These are phyloP conservation scores for Trichonephila clavata DNA, from an alignment of 1,140 invertebrate genomes.

Conservation along the genomic window DNA sequence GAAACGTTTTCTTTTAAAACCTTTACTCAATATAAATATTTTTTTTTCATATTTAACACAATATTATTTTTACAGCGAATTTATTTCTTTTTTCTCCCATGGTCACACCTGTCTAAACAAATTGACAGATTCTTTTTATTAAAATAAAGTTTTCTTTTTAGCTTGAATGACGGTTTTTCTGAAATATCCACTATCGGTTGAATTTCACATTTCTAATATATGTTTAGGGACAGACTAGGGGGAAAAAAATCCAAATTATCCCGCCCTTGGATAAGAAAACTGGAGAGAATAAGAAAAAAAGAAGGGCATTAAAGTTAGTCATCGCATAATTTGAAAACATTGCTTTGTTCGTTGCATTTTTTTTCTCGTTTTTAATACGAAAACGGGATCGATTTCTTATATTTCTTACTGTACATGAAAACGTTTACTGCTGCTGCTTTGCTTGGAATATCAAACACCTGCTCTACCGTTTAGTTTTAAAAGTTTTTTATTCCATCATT, in stretches of 20 bases:
- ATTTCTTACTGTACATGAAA: neutral
- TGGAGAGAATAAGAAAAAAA: neutral
- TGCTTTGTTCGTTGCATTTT: neutral
- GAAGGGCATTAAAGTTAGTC: neutral
- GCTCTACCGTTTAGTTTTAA: neutral
- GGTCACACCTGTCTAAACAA: no score
- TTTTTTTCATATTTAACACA: no score
- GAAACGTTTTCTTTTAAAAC: no score
- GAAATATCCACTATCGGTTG: neutral
- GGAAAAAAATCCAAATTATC: neutral
- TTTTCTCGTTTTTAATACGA: neutral
- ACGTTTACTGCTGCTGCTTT: neutral
- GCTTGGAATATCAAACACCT: neutral
- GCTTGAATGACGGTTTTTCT: neutral
- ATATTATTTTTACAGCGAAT: no score
- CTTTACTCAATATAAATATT: no score
- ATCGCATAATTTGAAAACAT: conserved; percentile 9
- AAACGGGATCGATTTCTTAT: neutral
- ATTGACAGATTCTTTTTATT: neutral
- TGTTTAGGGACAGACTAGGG: neutral
- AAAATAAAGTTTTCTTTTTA: neutral
- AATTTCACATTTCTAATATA: neutral
- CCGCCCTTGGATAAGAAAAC: neutral
- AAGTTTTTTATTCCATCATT: neutral
- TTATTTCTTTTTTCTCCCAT: no score